phyloP scores from a whole-genome alignment of 2,888 invertebrate species.

The Auanema sp. region DNA sequence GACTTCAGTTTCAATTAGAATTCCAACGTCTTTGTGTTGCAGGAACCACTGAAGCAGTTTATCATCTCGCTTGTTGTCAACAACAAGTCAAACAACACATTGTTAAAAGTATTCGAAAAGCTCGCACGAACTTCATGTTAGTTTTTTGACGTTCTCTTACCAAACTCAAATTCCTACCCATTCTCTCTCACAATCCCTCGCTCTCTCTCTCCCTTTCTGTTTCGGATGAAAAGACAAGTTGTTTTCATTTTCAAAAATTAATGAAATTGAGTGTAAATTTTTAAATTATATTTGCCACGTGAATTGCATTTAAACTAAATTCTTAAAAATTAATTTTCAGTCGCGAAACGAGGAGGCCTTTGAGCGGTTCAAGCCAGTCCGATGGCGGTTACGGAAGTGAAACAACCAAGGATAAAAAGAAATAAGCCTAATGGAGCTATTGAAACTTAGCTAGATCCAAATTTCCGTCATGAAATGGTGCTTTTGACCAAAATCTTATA shows the following conservation, averaged over 20 bases:
- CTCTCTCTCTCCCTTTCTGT: too few relatives aligned
- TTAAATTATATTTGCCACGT: not conserved
- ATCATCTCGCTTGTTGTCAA: conserved; percentile 43
- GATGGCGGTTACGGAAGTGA: conserved; percentile 52
- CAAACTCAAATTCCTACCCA: not conserved
- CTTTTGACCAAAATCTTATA: too few relatives aligned
- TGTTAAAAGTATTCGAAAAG: conserved; percentile 38
- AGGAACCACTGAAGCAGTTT: conserved; percentile 39
- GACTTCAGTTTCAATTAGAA: not conserved
- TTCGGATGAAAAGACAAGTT: not conserved
- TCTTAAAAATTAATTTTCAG: conserved; percentile 13
- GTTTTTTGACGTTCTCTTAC: not conserved
- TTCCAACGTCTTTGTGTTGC: conserved; percentile 10
- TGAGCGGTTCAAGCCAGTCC: conserved; percentile 47
- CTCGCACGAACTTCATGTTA: conserved; percentile 31
- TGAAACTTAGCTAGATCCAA: not conserved
- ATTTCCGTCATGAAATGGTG: too few relatives aligned
- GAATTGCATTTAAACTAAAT: not conserved
- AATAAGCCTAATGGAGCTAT: not conserved
- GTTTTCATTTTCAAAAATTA: not conserved
- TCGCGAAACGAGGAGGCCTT: conserved; percentile 34
- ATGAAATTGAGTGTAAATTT: too few relatives aligned
- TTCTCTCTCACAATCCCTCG: too few relatives aligned
- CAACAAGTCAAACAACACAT: conserved; percentile 38
- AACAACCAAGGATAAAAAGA: conserved; percentile 31